Evolutionary conservation across 2,113 vertebrate genomes (phyloP).

Genomic region (Channa argus): DNA sequence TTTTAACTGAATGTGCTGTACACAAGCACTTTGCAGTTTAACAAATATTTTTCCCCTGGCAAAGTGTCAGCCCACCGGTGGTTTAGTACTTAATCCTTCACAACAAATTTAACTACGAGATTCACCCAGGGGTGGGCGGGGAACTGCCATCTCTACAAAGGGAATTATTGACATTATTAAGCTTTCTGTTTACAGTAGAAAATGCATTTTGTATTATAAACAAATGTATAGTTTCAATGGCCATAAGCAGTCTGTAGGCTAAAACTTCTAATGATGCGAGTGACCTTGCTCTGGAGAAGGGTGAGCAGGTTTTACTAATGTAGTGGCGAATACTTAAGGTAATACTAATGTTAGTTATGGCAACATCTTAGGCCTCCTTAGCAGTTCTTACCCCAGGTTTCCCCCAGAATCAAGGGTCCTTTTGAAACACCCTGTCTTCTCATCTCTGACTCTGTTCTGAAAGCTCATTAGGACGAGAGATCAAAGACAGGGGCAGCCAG

Average conservation of each 20-base stretch:
- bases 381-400: constrained; percentile 67
- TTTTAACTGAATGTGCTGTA: constrained; percentile 81
- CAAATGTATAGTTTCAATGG: constrained; percentile 57
- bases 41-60: constrained; percentile 81
- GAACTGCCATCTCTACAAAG: constrained; percentile 72
- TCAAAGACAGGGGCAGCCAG: constrained; percentile 74
- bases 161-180: constrained; percentile 80
- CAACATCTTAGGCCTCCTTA: constrained; percentile 67
- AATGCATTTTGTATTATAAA: constrained; percentile 59
- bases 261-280: constrained; percentile 66
- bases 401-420: constrained; percentile 65
- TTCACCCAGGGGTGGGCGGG: constrained; percentile 63
- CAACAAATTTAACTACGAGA: constrained; percentile 70
- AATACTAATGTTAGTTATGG: constrained; percentile 77
- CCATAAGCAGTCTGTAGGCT: constrained; percentile 46
- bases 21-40: constrained; percentile 83
- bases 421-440: constrained; percentile 72
- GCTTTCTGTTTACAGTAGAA: constrained; percentile 70
- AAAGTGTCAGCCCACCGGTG: constrained; percentile 75
- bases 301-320: constrained; percentile 72
- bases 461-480: constrained; percentile 80
- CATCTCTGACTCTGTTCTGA: constrained; percentile 75
- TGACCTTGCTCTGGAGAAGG: constrained; percentile 68
- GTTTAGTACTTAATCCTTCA: constrained; percentile 76
- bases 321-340: constrained; percentile 57